Evolutionary conservation across 2,797 vertebrate genomes (phyloP), one percentile per base, ranked within the genome.

Genomic region (Notolabrus celidotus): DNA sequence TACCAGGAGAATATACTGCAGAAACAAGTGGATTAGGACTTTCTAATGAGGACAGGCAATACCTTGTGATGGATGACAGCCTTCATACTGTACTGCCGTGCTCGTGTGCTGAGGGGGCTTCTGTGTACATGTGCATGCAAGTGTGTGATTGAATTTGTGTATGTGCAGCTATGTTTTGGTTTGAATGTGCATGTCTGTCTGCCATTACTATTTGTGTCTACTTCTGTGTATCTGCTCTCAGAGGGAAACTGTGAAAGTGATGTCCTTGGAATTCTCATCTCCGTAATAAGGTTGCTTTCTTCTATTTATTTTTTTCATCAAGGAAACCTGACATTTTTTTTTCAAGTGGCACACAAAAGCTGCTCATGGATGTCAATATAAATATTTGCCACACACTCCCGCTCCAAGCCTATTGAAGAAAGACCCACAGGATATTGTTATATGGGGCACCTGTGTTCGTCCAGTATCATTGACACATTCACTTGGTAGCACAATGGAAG

Each of bases 11-110:
- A 88, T 83, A 86, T 76, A 92, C 87, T 89, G 75, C 80, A 86
- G 83, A 91, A 92, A 92, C 89, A 91, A 92, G 88, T 92, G 91
- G 85, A 91, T 93, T 91, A 92, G 89, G 89, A 91, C 82, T 92
- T 91, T 90, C 88, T 92, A 93, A 93, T 74, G 79, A 91, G 88
- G 86, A 92, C 84, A 91, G 83, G 86, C 92, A 91, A 91, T 89
- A 91, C 86, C 75, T 68, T 62, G 68, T 93, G 92, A 94, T 93
- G 84, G 91, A 94, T 94, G 91, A 86, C 86, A 87, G 84, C 71
- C 73, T 81, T 91, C 89, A 86, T 67, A 74, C 66, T 62, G 74
- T 67, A 60, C 73, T 64, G 73, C 62, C 9, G 10, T 39, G 50
- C 74, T 80, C 43, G 67, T 70, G 61, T 70, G 73, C 62, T 54